A percentile compares a stretch with the other conserved stretches of the same genome.
phyloP scores from a whole-genome alignment of 1,140 invertebrate genomes.

The Galendromus occidentalis region DNA sequence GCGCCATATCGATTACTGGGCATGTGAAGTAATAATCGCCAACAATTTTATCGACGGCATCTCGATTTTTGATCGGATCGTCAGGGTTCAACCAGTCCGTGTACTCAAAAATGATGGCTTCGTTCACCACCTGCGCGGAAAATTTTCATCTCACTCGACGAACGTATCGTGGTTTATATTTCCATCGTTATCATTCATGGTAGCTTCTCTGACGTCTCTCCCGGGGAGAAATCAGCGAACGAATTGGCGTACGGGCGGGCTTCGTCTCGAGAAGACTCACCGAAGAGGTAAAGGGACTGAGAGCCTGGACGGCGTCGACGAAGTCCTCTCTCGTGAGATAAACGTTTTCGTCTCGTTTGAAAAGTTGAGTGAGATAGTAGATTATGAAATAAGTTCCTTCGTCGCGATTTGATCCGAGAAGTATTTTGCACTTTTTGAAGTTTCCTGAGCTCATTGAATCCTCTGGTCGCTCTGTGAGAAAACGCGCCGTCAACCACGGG shows the following conservation, averaged over 20 bases:
- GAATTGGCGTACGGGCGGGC: too few relatives aligned
- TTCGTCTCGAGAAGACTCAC: too few relatives aligned
- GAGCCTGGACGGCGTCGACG: conserved; percentile 47
- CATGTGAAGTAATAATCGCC: conserved; percentile 93
- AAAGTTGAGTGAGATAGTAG: conserved; percentile 63
- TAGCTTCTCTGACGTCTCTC: too few relatives aligned
- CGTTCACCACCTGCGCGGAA: conserved; percentile 57
- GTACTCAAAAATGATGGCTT: conserved; percentile 62
- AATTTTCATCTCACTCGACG: too few relatives aligned
- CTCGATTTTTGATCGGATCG: conserved; percentile 56
- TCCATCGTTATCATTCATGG: too few relatives aligned
- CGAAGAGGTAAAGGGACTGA: conserved; percentile 62
- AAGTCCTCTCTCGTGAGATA: conserved; percentile 54
- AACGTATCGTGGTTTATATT: too few relatives aligned
- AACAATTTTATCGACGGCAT: conserved; percentile 77
- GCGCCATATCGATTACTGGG: conserved; percentile 68
- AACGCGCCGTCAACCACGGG: conserved; percentile 77
- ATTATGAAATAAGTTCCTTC: conserved; percentile 87
- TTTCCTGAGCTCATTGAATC: conserved; percentile 52
- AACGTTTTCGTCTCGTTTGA: conserved; percentile 60
- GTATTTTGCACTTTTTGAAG: conserved; percentile 78
- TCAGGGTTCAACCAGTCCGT: conserved; percentile 74
- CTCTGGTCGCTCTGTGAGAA: conserved; percentile 62
- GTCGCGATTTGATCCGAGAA: conserved; percentile 79
- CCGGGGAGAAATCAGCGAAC: too few relatives aligned